Percentiles rank a stretch among this genome's conserved stretches.
These are phyloP conservation scores for Platycnemis pennipes DNA, from an alignment of 2,888 invertebrate genomes.

Conservation along the genomic window DNA sequence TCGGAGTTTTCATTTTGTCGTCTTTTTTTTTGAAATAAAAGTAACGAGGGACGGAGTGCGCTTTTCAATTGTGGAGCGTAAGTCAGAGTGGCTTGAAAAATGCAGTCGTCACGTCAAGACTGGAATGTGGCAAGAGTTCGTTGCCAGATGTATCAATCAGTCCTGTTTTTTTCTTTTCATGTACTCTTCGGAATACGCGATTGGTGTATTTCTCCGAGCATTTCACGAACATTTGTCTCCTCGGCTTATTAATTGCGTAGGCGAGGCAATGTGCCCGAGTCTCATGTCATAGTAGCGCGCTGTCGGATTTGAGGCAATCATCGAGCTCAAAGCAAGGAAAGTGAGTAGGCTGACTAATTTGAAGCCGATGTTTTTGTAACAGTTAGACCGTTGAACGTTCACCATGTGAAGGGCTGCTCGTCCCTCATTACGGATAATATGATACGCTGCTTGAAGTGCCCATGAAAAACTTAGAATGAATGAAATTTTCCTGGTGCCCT, in stretches of 20 bases:
- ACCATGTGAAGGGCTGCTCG: too few relatives aligned
- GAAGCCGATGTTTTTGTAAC: neutral
- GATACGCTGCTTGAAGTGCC: too few relatives aligned
- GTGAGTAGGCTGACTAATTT: neutral
- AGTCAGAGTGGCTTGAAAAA: constrained; percentile 13
- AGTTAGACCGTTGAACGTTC: too few relatives aligned
- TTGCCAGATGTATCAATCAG: constrained; percentile 21
- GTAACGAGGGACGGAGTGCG: neutral
- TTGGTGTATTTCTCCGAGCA: neutral
- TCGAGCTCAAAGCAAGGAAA: neutral
- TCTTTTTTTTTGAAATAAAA: neutral
- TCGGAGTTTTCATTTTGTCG: neutral
- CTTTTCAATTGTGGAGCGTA: constrained; percentile 28
- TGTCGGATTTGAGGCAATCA: neutral
- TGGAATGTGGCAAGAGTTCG: neutral
- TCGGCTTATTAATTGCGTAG: neutral
- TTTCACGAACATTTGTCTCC: neutral
- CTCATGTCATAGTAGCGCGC: neutral
- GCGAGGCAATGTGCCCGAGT: neutral
- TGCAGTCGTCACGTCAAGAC: constrained; percentile 11
- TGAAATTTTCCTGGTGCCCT: too few relatives aligned
- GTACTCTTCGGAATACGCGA: neutral
- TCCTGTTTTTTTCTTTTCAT: neutral
- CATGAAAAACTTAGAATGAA: too few relatives aligned
- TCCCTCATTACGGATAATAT: too few relatives aligned